These are phyloP conservation scores for Ageneiosus marmoratus DNA, from an alignment of 2,113 vertebrate species.

Conservation along the genomic window DNA sequence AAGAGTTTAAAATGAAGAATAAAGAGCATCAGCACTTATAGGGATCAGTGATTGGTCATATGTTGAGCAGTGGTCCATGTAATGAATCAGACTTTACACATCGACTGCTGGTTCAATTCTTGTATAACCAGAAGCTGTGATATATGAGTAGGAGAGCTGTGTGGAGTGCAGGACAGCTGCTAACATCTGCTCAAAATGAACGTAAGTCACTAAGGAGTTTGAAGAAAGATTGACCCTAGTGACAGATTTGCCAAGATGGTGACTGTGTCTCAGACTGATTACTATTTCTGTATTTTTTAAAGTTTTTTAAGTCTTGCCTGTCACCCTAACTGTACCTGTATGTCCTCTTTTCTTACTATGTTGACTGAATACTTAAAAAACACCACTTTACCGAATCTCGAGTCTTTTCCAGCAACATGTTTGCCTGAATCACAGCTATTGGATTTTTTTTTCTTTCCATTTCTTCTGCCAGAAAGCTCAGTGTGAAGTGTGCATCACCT, in stretches of 20 bases:
- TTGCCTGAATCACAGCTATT: conserved; percentile 15
- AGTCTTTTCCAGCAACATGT: neutral
- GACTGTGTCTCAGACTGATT: too few relatives aligned
- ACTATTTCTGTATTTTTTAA: neutral
- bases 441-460: conserved; percentile 8
- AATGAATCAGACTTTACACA: neutral
- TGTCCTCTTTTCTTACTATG: neutral
- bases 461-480: conserved; percentile 15
- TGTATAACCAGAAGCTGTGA: neutral
- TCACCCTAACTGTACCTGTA: neutral
- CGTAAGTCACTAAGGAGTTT: neutral
- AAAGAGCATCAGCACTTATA: too few relatives aligned
- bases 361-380: neutral
- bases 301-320: neutral
- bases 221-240: neutral
- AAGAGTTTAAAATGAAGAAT: too few relatives aligned
- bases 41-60: neutral
- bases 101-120: neutral
- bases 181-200: neutral
- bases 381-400: neutral
- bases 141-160: neutral
- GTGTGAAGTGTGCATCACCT: conserved; percentile 40
- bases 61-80: neutral
- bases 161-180: neutral
- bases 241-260: neutral